A percentile compares a stretch with the other conserved stretches of the same genome.
Conservation (phyloP, 2,888 invertebrate species). For the Formica aserva region DNA sequence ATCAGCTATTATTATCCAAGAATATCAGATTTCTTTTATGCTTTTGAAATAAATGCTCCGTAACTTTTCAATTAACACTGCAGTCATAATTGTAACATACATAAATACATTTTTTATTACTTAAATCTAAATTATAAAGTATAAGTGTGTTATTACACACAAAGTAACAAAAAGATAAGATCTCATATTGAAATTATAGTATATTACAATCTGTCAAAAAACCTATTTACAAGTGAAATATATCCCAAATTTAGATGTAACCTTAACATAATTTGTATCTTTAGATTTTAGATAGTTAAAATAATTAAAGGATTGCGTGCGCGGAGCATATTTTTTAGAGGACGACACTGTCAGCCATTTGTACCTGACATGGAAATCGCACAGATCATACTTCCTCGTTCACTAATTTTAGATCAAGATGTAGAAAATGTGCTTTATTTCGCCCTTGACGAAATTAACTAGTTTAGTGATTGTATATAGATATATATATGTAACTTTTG, state of each 20-base stretch:
- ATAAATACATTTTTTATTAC: constrained; percentile 8
- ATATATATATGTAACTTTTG: neutral
- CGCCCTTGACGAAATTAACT: constrained; percentile 21
- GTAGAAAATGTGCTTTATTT: constrained; percentile 24
- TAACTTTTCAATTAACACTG: neutral
- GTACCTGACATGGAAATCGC: constrained; percentile 50
- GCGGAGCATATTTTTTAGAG: constrained; percentile 43
- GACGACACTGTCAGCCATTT: constrained; percentile 53
- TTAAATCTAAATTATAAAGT: neutral
- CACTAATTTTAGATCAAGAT: constrained; percentile 44
- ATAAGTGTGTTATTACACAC: neutral
- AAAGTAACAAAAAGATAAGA: neutral
- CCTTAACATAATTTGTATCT: constrained; percentile 36
- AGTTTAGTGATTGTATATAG: neutral
- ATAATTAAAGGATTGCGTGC: constrained; percentile 62
- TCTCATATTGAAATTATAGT: neutral
- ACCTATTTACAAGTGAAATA: constrained; percentile 1
- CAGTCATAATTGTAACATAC: neutral
- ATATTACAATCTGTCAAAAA: neutral
- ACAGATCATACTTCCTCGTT: constrained; percentile 52
- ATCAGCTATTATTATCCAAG: constrained; percentile 55
- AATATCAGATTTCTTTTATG: constrained; percentile 45
- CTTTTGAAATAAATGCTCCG: neutral
- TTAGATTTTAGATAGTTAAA: constrained; percentile 35
- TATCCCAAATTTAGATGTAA: constrained; percentile 50